Percentiles rank a stretch among this genome's conserved stretches.
Evolutionary conservation across 2,113 vertebrate species (phyloP).

Genomic region (Panthera tigris): DNA sequence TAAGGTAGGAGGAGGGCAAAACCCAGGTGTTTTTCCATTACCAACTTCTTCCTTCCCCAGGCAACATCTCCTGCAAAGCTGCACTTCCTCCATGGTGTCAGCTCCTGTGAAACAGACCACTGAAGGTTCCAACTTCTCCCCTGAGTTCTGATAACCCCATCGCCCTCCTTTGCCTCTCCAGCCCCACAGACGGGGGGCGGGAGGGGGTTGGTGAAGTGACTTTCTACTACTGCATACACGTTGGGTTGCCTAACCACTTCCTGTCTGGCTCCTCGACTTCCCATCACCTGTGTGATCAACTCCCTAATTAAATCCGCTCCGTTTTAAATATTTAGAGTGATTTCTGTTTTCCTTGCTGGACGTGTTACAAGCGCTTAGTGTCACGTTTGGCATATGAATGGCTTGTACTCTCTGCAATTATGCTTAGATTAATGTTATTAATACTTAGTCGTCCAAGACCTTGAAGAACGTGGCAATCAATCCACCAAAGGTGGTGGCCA

Average conservation of each 20-base stretch:
- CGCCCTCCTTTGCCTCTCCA: neutral
- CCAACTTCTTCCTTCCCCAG: neutral
- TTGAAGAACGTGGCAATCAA: neutral
- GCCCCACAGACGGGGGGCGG: neutral
- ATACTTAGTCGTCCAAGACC: neutral
- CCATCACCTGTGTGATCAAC: neutral
- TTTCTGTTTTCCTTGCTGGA: slow-evolving; percentile 14
- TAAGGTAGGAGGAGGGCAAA: neutral
- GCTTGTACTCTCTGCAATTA: neutral
- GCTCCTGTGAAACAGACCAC: neutral
- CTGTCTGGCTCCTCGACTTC: neutral
- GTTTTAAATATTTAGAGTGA: neutral
- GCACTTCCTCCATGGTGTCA: neutral
- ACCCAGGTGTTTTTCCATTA: neutral
- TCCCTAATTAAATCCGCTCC: neutral
- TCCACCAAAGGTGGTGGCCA: neutral
- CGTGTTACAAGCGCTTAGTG: neutral
- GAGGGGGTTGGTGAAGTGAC: neutral
- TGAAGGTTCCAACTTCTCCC: neutral
- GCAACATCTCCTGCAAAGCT: neutral
- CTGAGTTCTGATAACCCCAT: neutral
- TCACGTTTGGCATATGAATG: neutral
- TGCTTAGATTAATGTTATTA: neutral
- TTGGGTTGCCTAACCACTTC: neutral
- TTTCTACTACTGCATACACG: neutral